Evolutionary conservation across 2,888 invertebrate species (phyloP).

Genomic region (Urechis unicinctus): DNA sequence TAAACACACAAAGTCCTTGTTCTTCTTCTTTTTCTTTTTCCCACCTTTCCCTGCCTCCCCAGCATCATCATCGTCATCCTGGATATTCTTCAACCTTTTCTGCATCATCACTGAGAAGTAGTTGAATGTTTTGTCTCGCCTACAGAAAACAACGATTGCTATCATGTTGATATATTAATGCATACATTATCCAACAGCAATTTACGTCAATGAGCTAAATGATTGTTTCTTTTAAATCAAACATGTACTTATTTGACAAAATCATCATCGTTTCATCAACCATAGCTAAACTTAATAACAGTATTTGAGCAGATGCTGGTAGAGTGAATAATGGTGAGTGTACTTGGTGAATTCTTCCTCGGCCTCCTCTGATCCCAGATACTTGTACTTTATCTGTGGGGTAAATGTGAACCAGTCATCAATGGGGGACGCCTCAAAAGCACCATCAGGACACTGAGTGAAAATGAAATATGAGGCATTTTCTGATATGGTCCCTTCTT

Average conservation of each 20-base stretch:
- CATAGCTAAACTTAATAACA: background rate
- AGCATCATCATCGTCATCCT: constrained; percentile 56
- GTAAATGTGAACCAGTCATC: constrained; percentile 90
- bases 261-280: background rate
- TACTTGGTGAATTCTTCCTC: constrained; percentile 89
- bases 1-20: constrained; percentile 30
- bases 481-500: constrained; percentile 92
- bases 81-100: constrained; percentile 74
- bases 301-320: background rate
- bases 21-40: constrained; percentile 25
- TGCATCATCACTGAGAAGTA: constrained; percentile 90
- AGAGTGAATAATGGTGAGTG: constrained; percentile 7
- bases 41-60: constrained; percentile 26
- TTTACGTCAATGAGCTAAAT: background rate
- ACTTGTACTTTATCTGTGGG: constrained; percentile 83
- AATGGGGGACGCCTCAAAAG: constrained; percentile 90
- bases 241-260: background rate
- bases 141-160: no score
- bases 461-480: constrained; percentile 98
- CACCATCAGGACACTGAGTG: constrained; percentile 88
- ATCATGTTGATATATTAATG: no score
- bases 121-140: constrained; percentile 91
- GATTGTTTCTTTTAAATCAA: no score
- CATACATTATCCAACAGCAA: no score
- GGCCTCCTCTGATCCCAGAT: constrained; percentile 94